Conservation (phyloP, 2,888 invertebrate genomes). For the Platycnemis pennipes region DNA sequence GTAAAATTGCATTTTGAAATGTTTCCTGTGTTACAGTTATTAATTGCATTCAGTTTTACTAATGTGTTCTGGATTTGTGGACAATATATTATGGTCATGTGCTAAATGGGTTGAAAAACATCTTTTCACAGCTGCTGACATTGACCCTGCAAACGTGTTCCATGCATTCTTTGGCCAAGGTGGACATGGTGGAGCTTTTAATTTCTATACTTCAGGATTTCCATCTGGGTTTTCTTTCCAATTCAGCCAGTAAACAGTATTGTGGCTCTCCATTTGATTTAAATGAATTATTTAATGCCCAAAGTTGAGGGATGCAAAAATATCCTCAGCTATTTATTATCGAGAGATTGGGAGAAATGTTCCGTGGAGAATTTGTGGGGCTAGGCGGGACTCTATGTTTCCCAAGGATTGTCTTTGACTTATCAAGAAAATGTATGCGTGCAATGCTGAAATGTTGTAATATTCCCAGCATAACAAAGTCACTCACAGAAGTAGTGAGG, state of each 20-base stretch:
- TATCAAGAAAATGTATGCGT: not conserved
- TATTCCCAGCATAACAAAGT: not conserved
- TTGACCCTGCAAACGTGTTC: constrained; percentile 92
- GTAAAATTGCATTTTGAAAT: too few species aligned
- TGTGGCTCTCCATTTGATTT: not conserved
- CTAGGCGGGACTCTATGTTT: not conserved
- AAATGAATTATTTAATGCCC: not conserved
- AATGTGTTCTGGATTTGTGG: not conserved
- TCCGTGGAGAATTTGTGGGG: not conserved
- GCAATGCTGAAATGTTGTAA: not conserved
- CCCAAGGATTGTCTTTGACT: not conserved
- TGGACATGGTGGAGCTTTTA: constrained; percentile 81
- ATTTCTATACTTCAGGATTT: constrained; percentile 79
- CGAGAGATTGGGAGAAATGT: not conserved
- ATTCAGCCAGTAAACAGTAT: constrained; percentile 79
- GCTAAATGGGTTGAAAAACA: not conserved
- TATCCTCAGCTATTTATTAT: not conserved
- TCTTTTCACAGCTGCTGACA: constrained; percentile 82
- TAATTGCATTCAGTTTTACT: too few species aligned
- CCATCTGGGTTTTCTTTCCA: constrained; percentile 86
- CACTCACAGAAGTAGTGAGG: not conserved
- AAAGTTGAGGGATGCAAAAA: not conserved
- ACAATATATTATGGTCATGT: not conserved
- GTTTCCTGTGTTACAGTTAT: too few species aligned
- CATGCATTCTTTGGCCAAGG: constrained; percentile 88